Evolutionary conservation across 2,797 vertebrate species (phyloP).

Genomic region (Kryptolebias ocellatus): DNA sequence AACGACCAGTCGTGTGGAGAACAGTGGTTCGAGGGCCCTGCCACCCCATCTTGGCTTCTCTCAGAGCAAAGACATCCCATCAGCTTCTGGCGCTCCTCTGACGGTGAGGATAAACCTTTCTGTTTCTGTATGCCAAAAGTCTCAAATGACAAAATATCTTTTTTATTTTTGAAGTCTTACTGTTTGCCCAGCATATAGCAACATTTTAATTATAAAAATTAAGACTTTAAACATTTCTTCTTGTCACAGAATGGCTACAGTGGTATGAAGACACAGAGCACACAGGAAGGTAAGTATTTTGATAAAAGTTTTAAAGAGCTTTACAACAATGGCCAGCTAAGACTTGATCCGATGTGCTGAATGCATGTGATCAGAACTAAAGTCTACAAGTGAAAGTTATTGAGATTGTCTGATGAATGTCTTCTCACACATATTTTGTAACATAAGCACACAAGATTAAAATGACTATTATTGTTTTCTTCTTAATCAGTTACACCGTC

Average conservation of each 20-base stretch:
- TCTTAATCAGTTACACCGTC: constrained; percentile 76
- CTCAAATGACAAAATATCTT: not conserved
- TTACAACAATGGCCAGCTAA: not conserved
- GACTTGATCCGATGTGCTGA: constrained; percentile 18
- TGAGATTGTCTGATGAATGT: not conserved
- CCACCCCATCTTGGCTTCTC: constrained; percentile 77
- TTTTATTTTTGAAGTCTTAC: not conserved
- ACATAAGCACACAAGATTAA: not conserved
- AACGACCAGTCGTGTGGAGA: constrained; percentile 81
- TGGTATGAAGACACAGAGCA: constrained; percentile 82
- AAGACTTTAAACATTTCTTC: constrained; percentile 18
- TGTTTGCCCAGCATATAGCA: not conserved
- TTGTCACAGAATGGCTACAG: constrained; percentile 89
- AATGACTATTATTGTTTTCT: not conserved
- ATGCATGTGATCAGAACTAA: constrained; percentile 22
- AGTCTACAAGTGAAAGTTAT: not conserved
- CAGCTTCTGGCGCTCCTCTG: constrained; percentile 70
- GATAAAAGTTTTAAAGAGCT: not conserved
- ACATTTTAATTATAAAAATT: not conserved
- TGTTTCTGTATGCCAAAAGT: not conserved
- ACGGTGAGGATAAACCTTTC: constrained; percentile 75
- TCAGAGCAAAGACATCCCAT: constrained; percentile 79
- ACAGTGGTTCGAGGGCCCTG: constrained; percentile 70
- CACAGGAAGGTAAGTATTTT: constrained; percentile 88
- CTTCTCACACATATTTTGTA: not conserved